phyloP scores from a whole-genome alignment of 2,888 invertebrate genomes.

The Acleris sparsana region DNA sequence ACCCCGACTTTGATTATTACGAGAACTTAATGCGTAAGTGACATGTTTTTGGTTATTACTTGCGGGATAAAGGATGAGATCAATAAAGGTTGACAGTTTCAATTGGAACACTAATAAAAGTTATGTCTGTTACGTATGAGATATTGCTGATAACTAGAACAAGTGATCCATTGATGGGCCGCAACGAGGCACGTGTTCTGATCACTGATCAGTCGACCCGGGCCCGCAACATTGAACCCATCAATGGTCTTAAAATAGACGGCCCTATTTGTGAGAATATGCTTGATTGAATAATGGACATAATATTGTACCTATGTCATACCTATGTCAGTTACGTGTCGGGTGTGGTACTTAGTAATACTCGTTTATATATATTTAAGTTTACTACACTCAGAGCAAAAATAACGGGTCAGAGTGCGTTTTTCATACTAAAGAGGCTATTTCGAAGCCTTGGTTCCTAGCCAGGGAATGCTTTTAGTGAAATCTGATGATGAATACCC shows the following conservation, averaged over 20 bases:
- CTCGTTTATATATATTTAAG: no score
- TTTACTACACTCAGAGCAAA: no score
- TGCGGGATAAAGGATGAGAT: slow-evolving; percentile 18
- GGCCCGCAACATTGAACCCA: slow-evolving; percentile 50
- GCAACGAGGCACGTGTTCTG: slow-evolving; percentile 41
- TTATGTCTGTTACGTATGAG: slow-evolving; percentile 16
- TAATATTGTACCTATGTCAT: neutral
- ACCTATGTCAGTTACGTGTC: neutral
- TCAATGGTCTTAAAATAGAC: slow-evolving; percentile 51
- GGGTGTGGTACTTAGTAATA: neutral
- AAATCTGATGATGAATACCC: no score
- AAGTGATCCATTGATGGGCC: slow-evolving; percentile 40
- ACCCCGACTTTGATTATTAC: slow-evolving; percentile 96
- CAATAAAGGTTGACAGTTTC: slow-evolving; percentile 28
- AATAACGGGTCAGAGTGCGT: no score
- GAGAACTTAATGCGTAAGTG: slow-evolving; percentile 96
- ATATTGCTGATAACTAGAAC: slow-evolving; percentile 23
- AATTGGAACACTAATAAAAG: slow-evolving; percentile 29
- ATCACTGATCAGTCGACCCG: slow-evolving; percentile 37
- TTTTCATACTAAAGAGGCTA: no score
- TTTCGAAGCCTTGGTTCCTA: no score
- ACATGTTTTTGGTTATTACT: slow-evolving; percentile 17
- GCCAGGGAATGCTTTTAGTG: no score
- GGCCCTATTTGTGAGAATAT: slow-evolving; percentile 35
- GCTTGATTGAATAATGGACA: slow-evolving; percentile 11